Evolutionary conservation across 1,140 invertebrate species (phyloP), one percentile per base, ranked within the genome.

Genomic region (Tetragonula clypearis): DNA sequence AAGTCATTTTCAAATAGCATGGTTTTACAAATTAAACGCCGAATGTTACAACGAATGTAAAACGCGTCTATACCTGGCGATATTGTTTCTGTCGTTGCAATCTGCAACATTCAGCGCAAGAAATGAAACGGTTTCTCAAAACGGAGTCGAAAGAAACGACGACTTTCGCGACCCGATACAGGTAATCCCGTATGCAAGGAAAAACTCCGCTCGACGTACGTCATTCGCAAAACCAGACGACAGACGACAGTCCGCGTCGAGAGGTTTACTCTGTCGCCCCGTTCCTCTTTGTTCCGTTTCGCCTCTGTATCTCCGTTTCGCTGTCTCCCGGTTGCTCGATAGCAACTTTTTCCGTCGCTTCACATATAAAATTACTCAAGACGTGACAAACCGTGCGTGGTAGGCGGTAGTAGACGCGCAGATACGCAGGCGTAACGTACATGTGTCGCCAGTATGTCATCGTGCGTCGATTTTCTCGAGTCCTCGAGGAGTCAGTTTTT

Each of bases 401-500:
- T 82, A 78, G 53, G 56, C 72, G 84, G 77, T 68, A 58, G 35
- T 41, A n/a, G 76, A 76, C 56, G 75, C 79, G n/a, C 74, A 55
- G 69, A 72, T 82, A 88, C 75, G 72, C 62, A 79, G 81, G 79
- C 73, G 85, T 83, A 83, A 73, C 81, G 85, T 87, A 82, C 82
- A 84, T 79, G 80, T 78, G 82, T 87, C 73, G 56, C 53, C 86
- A 76, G 91, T 90, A 86, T 84, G 89, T 86, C 83, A 87, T 90
- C 85, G 83, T 86, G 71, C 74, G 76, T 86, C 82, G 87, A 88
- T 82, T 85, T 87, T 87, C 58, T 78, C 82, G 86, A 88, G 84
- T 83, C 79, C 87, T 79, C 86, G 77, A 41, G 41, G 87, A 73
- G 88, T 92, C 90, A 92, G 88, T 93, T 93, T 93, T 93, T 93